Evolutionary conservation across 2,888 invertebrate species (phyloP).

Genomic region (Drosophila yooni): DNA sequence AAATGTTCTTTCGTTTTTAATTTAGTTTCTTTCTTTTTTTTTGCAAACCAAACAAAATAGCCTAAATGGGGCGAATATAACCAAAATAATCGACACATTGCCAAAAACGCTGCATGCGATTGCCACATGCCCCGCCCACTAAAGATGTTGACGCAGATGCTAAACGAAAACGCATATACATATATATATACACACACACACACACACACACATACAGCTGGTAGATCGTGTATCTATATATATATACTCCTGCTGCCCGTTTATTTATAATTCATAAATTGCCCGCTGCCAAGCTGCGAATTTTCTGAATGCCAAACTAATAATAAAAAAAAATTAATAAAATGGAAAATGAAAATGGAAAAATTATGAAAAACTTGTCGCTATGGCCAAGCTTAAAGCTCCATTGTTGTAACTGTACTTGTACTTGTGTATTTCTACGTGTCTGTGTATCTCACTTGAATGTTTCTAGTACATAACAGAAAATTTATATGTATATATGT

Average conservation of each 20-base stretch:
- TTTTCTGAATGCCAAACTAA: constrained; percentile 53
- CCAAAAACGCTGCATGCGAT: constrained; percentile 66
- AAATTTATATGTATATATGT: not conserved
- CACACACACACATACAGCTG: constrained; percentile 7
- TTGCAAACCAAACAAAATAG: constrained; percentile 51
- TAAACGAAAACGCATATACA: constrained; percentile 12
- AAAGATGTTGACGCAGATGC: constrained; percentile 63
- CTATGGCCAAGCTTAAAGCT: constrained; percentile 35
- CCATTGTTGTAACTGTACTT: constrained; percentile 28
- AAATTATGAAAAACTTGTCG: constrained; percentile 40
- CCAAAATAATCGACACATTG: constrained; percentile 44
- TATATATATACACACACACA: constrained; percentile 16
- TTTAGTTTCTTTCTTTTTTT: constrained; percentile 12
- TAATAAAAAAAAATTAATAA: constrained; percentile 17
- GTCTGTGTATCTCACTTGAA: constrained; percentile 41
- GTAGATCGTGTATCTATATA: constrained; percentile 45
- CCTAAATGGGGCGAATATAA: constrained; percentile 61
- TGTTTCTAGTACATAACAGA: constrained; percentile 8
- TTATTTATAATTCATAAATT: constrained; percentile 69
- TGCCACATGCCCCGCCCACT: constrained; percentile 67
- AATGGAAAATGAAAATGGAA: constrained; percentile 32
- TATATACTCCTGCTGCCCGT: constrained; percentile 46
- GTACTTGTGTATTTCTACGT: constrained; percentile 21
- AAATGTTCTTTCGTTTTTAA: constrained; percentile 13
- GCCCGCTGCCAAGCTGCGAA: constrained; percentile 27